Base-by-base conservation (phyloP, 2,797 vertebrate species). In the Taeniopygia guttata region DNA sequence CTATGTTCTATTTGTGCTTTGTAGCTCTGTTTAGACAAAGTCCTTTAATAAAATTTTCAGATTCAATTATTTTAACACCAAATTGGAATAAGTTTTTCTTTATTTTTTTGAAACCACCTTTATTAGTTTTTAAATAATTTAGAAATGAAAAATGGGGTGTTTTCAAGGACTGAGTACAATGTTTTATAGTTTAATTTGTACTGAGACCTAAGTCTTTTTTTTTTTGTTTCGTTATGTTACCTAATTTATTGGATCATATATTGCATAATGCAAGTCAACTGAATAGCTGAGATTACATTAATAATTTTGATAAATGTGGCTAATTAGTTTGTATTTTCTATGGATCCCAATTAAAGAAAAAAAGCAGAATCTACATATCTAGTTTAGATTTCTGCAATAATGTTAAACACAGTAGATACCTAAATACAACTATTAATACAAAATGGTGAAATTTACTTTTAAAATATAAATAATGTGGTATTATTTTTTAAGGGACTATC, bases 111-210 rank as follows among this genome's bases (percentile, higher is more conserved):
- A 90, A 82, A 52, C 75, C 32, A n/a, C 30, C 40, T 76, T 84
- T 93, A 88, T 77, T 94, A 68, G 36, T 46, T 95, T 94, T 87
- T 70, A 73, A 95, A 95, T 78, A 77, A 94, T 95, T 96, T 46
- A 67, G 79, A 88, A 81, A 88, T 81, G 77, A 92, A 96, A 84
- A 69, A 94, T 90, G 83, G 69, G 86, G 38, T 75, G 54, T 74
- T 95, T 89, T 94, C 60, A 68, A 76, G 75, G 36, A 63, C 72
- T 34, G 72, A 72, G 84, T 84, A 58, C 83, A 52, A 10, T 95
- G 91, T 90, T 97, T 97, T 97, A 97, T 96, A 86, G 95, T 97
- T 97, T 97, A 96, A 97, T 97, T 97, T 97, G 92, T 94, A 86
- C 67, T 19, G 62, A 90, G 73, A 83, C 26, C 42, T 67, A 75